Evolutionary conservation across 2,888 invertebrate genomes (phyloP).

Genomic region (Steinernema carpocapsae): DNA sequence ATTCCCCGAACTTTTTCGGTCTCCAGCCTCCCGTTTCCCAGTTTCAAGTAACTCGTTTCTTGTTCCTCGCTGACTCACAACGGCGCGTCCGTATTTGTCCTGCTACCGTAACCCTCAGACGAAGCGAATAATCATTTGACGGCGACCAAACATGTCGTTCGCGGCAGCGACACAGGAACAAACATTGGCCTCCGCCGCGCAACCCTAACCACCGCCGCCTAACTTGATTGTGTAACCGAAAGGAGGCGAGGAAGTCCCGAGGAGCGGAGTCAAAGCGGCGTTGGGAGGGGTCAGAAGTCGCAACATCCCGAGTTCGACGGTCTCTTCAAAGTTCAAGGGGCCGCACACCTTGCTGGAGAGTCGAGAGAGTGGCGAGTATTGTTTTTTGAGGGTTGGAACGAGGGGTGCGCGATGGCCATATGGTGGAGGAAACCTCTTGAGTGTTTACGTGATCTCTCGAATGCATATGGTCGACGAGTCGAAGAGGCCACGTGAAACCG

Average conservation of each 20-base stretch:
- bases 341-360: constrained; percentile 30
- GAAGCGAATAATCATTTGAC: constrained; percentile 33
- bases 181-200: constrained; percentile 29
- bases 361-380: constrained; percentile 27
- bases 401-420: not conserved
- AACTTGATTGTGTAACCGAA: constrained; percentile 28
- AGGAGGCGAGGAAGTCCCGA: not conserved
- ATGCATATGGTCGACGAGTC: constrained; percentile 22
- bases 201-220: constrained; percentile 29
- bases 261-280: not conserved
- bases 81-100: constrained; percentile 27
- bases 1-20: not conserved
- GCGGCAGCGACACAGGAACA: constrained; percentile 31
- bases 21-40: not conserved
- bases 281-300: constrained; percentile 28
- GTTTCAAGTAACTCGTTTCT: constrained; percentile 27
- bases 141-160: constrained; percentile 30
- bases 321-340: constrained; percentile 20
- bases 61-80: not conserved
- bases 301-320: not conserved
- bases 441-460: constrained; percentile 27
- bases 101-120: constrained; percentile 35
- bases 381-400: constrained; percentile 18
- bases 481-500: constrained; percentile 7
- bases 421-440: constrained; percentile 17